Percentiles rank a stretch among this genome's conserved stretches.
phyloP scores from a whole-genome alignment of 2,113 vertebrate species.

The Rissa tridactyla region DNA sequence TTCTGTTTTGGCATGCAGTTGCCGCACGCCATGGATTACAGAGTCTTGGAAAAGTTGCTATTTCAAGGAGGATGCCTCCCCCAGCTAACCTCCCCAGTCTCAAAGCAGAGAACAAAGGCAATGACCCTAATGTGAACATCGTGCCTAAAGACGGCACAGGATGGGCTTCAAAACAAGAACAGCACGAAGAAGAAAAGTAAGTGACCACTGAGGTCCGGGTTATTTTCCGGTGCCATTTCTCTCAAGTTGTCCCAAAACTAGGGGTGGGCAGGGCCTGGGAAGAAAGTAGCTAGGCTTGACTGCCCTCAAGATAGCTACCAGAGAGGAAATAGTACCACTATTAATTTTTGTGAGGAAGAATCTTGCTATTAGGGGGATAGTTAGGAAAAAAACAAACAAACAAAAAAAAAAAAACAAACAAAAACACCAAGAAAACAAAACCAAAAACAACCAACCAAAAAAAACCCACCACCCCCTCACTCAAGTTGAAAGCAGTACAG shows the following conservation, averaged over 20 bases:
- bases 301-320: not conserved
- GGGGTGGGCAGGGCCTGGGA: not conserved
- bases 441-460: not conserved
- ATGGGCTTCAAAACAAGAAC: slow-evolving; percentile 94
- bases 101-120: slow-evolving; percentile 99
- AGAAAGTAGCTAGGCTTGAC: not conserved
- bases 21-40: slow-evolving; percentile 98
- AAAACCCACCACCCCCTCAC: not conserved
- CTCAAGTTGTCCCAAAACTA: not conserved
- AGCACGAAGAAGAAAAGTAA: slow-evolving; percentile 92
- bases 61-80: slow-evolving; percentile 96
- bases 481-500: not conserved
- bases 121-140: slow-evolving; percentile 98
- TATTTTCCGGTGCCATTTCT: not conserved
- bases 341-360: not conserved
- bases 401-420: not conserved
- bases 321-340: not conserved
- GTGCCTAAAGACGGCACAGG: slow-evolving; percentile 97
- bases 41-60: slow-evolving; percentile 98
- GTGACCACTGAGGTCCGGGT: not conserved
- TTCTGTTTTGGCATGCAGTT: slow-evolving; percentile 73
- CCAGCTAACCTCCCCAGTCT: slow-evolving; percentile 96
- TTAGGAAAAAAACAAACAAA: not conserved
- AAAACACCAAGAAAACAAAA: too few species aligned
- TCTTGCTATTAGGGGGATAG: not conserved